These are phyloP conservation scores for Syngnathus typhle DNA, from an alignment of 2,113 vertebrate species.

Conservation along the genomic window DNA sequence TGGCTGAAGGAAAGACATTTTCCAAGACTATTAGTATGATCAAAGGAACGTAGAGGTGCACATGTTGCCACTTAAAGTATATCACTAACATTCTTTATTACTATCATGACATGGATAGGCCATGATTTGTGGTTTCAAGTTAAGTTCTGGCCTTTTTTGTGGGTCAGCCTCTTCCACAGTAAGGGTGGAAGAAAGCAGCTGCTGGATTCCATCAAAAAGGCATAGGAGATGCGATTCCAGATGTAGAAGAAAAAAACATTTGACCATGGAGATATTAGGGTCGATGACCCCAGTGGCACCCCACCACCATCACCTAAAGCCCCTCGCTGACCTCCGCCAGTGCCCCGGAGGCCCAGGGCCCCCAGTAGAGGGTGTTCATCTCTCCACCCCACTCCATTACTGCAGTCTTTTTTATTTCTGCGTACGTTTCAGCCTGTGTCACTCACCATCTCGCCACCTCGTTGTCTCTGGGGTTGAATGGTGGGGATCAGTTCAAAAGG, in stretches of 20 bases:
- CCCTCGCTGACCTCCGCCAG: slow-evolving; percentile 39
- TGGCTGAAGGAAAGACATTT: slow-evolving; percentile 10
- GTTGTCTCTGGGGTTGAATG: slow-evolving; percentile 43
- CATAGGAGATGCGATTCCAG: slow-evolving; percentile 22
- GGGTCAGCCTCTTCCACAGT: slow-evolving; percentile 21
- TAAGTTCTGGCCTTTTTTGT: slow-evolving; percentile 40
- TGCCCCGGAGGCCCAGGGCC: slow-evolving; percentile 38
- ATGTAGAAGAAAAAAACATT: slow-evolving; percentile 31
- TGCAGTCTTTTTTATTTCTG: slow-evolving; percentile 20
- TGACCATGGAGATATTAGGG: slow-evolving; percentile 25
- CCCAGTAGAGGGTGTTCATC: slow-evolving; percentile 41
- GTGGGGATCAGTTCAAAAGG: slow-evolving; percentile 55
- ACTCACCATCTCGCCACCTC: slow-evolving; percentile 29
- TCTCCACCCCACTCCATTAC: slow-evolving; percentile 12
- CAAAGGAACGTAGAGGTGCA: slow-evolving; percentile 5
- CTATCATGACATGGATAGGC: neutral
- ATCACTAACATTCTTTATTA: slow-evolving; percentile 2
- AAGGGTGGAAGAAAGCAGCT: slow-evolving; percentile 36
- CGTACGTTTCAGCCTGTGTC: slow-evolving; percentile 35
- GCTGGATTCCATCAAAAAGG: slow-evolving; percentile 26
- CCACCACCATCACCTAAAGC: neutral
- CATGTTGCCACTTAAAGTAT: neutral
- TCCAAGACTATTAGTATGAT: slow-evolving; percentile 6
- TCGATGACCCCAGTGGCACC: slow-evolving; percentile 18
- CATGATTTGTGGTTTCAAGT: slow-evolving; percentile 34